These are phyloP conservation scores for Drosophila aldrichi DNA, from an alignment of 2,888 invertebrate species.

Conservation along the genomic window DNA sequence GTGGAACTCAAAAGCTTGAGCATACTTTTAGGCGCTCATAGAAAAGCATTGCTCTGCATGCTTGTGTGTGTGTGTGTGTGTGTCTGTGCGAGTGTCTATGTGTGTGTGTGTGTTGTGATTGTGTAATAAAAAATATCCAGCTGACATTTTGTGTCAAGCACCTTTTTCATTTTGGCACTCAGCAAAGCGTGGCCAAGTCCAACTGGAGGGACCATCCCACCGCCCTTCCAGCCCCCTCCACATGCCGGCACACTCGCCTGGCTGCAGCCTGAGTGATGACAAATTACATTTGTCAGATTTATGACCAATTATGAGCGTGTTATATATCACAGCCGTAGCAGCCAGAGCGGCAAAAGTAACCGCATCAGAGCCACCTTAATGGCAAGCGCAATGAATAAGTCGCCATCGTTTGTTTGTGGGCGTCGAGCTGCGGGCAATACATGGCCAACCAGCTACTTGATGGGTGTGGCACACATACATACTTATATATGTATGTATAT, in stretches of 20 bases:
- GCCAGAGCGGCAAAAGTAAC: conserved; percentile 25
- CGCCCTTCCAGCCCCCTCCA: conserved; percentile 14
- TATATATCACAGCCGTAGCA: conserved; percentile 78
- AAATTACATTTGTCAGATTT: conserved; percentile 85
- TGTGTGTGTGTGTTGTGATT: conserved; percentile 66
- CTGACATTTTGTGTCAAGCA: conserved; percentile 82
- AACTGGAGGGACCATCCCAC: too few relatives aligned
- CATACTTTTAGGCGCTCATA: conserved; percentile 58
- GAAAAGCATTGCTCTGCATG: conserved; percentile 25
- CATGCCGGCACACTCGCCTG: conserved; percentile 28
- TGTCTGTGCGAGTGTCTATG: conserved; percentile 26
- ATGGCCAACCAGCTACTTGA: conserved; percentile 26
- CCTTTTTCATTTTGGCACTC: conserved; percentile 81
- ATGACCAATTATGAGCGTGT: conserved; percentile 85
- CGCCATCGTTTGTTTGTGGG: conserved; percentile 78
- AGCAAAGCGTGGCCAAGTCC: conserved; percentile 61
- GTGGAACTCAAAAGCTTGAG: conserved; percentile 47
- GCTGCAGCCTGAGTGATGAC: conserved; percentile 83
- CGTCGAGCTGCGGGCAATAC: conserved; percentile 46
- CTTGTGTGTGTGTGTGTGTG: not conserved
- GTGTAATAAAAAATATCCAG: conserved; percentile 81
- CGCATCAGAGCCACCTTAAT: conserved; percentile 75
- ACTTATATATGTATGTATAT: not conserved
- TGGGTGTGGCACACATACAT: conserved; percentile 17
- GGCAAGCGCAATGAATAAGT: conserved; percentile 80